These are phyloP conservation scores for Ectropis crepuscularia DNA, from an alignment of 2,888 invertebrate species.

Conservation along the genomic window DNA sequence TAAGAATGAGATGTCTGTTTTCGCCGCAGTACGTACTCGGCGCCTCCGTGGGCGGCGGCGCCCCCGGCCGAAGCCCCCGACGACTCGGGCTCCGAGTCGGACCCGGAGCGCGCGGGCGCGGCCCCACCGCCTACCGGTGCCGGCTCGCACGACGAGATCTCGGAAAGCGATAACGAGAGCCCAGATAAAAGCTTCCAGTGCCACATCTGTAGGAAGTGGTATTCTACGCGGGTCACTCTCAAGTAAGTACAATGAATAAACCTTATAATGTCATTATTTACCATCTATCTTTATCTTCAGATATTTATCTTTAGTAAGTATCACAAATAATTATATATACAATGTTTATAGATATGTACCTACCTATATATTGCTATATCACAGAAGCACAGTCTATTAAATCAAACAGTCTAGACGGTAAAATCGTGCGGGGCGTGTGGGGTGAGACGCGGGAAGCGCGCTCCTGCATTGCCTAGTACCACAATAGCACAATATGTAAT, in stretches of 20 bases:
- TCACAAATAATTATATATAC: too few species aligned
- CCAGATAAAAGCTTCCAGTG: constrained; percentile 81
- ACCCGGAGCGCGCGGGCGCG: constrained; percentile 53
- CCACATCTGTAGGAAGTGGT: constrained; percentile 79
- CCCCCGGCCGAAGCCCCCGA: not conserved
- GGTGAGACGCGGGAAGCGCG: too few species aligned
- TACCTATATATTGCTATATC: too few species aligned
- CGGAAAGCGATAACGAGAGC: constrained; percentile 77
- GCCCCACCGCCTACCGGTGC: constrained; percentile 42
- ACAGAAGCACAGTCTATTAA: too few species aligned
- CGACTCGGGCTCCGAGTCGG: constrained; percentile 55
- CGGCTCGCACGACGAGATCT: constrained; percentile 66
- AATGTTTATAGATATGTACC: too few species aligned
- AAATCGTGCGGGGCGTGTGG: too few species aligned
- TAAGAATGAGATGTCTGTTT: not conserved
- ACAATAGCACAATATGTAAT: not conserved
- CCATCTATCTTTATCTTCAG: too few species aligned
- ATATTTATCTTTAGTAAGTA: too few species aligned
- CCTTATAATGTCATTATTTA: too few species aligned
- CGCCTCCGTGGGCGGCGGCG: constrained; percentile 35
- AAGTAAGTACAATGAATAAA: constrained; percentile 67
- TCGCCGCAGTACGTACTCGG: constrained; percentile 31
- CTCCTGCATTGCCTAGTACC: too few species aligned
- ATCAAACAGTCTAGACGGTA: too few species aligned
- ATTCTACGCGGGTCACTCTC: constrained; percentile 75